These are phyloP conservation scores for Rhabdornis inornatus DNA, from an alignment of 2,113 vertebrate species.

Conservation along the genomic window DNA sequence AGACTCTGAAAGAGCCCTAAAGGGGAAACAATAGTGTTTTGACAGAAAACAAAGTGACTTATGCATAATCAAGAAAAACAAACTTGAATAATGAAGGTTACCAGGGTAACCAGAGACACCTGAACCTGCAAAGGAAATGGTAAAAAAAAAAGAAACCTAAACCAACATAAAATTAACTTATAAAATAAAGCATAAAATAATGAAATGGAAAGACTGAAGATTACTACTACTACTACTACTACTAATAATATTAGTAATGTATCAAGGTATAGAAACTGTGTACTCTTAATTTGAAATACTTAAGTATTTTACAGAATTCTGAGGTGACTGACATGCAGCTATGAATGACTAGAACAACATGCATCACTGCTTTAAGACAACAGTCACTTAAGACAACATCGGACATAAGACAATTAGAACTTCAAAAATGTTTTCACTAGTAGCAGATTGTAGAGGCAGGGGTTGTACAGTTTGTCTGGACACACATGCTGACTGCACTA, in stretches of 20 bases:
- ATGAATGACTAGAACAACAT: slow-evolving; percentile 64
- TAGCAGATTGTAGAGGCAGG: slow-evolving; percentile 80
- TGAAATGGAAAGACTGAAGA: slow-evolving; percentile 74
- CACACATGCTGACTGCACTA: slow-evolving; percentile 35
- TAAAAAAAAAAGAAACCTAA: slow-evolving; percentile 76
- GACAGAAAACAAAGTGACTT: slow-evolving; percentile 80
- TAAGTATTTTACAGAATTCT: slow-evolving; percentile 64
- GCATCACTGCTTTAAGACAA: slow-evolving; percentile 62
- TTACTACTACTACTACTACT: not conserved
- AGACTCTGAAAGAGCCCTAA: slow-evolving; percentile 73
- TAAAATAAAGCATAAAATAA: slow-evolving; percentile 64
- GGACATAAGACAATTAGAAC: slow-evolving; percentile 58
- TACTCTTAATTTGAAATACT: slow-evolving; percentile 33
- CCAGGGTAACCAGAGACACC: slow-evolving; percentile 89
- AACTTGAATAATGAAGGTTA: slow-evolving; percentile 98
- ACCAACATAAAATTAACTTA: slow-evolving; percentile 32
- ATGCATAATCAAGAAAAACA: slow-evolving; percentile 91
- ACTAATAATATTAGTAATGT: not conserved
- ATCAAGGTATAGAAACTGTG: slow-evolving; percentile 4
- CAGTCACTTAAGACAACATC: slow-evolving; percentile 60
- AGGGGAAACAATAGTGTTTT: slow-evolving; percentile 73
- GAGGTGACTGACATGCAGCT: slow-evolving; percentile 71
- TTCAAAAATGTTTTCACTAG: slow-evolving; percentile 80
- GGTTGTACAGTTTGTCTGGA: slow-evolving; percentile 56
- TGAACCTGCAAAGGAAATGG: slow-evolving; percentile 94